Percentiles rank a stretch among this genome's conserved stretches.
These are phyloP conservation scores for Miniopterus natalensis DNA, from an alignment of 2,113 vertebrate species.

Conservation along the genomic window DNA sequence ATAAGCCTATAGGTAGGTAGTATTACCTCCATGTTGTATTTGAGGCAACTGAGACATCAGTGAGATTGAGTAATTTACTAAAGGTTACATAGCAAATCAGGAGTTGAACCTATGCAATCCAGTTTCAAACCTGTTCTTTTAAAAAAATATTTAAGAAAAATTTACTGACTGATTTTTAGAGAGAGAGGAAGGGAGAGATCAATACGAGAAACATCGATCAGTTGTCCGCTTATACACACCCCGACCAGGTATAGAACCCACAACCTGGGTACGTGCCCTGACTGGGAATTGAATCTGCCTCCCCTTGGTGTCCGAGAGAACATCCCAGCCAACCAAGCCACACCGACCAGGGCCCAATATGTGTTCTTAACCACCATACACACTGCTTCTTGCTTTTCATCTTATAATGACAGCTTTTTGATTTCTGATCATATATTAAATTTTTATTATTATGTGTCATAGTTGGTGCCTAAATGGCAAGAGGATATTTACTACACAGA, in stretches of 20 bases:
- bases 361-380: not conserved
- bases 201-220: not conserved
- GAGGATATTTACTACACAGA: not conserved
- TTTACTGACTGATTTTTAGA: not conserved
- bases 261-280: not conserved
- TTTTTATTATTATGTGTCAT: not conserved
- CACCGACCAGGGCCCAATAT: not conserved
- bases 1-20: not conserved
- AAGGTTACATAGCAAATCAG: not conserved
- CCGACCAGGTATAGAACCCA: no score
- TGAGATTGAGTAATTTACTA: not conserved
- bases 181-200: not conserved
- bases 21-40: not conserved
- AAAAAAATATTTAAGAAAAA: not conserved
- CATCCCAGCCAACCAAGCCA: not conserved
- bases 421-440: constrained; percentile 4
- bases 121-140: not conserved
- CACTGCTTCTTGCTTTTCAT: not conserved
- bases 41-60: constrained; percentile 1
- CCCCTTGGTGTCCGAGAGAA: not conserved
- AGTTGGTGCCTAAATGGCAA: not conserved
- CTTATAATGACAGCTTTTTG: not conserved
- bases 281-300: not conserved
- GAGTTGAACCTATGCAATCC: not conserved
- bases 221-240: not conserved